Conservation (phyloP, 2,888 invertebrate genomes). For the Luperina testacea region DNA sequence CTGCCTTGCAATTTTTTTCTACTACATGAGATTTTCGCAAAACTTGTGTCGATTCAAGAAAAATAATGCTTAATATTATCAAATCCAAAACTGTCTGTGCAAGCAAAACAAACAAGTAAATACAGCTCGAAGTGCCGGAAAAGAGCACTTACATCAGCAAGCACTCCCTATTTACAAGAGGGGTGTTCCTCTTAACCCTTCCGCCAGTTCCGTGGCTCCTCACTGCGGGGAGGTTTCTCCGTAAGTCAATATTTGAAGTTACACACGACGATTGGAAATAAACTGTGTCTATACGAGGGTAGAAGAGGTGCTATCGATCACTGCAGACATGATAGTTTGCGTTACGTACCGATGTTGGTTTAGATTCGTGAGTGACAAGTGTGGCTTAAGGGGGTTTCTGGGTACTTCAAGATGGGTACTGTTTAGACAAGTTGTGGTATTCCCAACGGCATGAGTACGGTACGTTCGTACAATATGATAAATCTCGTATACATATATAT, state of each 20-base stretch:
- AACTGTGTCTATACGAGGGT: slow-evolving; percentile 65
- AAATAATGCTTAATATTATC: background rate
- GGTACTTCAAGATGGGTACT: background rate
- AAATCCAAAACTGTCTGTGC: slow-evolving; percentile 14
- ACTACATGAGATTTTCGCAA: background rate
- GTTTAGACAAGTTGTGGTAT: background rate
- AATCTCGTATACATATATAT: background rate
- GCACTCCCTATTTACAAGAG: slow-evolving; percentile 46
- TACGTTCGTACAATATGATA: background rate
- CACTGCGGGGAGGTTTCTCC: slow-evolving; percentile 64
- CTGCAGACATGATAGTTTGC: slow-evolving; percentile 52
- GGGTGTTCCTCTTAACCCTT: slow-evolving; percentile 38
- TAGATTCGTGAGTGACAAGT: slow-evolving; percentile 49
- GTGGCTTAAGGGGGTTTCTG: slow-evolving; percentile 1
- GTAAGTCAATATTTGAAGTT: slow-evolving; percentile 77
- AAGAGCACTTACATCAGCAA: slow-evolving; percentile 58
- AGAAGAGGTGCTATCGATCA: slow-evolving; percentile 69
- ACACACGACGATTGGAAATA: slow-evolving; percentile 71
- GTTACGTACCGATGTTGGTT: slow-evolving; percentile 35
- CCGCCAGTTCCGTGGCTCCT: slow-evolving; percentile 57
- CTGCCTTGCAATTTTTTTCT: background rate
- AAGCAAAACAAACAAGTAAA: slow-evolving; percentile 41
- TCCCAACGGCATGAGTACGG: background rate
- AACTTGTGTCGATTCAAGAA: background rate
- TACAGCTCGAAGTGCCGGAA: slow-evolving; percentile 56